Conservation (phyloP, 1,140 invertebrate genomes). For the Antheraea mylitta region DNA sequence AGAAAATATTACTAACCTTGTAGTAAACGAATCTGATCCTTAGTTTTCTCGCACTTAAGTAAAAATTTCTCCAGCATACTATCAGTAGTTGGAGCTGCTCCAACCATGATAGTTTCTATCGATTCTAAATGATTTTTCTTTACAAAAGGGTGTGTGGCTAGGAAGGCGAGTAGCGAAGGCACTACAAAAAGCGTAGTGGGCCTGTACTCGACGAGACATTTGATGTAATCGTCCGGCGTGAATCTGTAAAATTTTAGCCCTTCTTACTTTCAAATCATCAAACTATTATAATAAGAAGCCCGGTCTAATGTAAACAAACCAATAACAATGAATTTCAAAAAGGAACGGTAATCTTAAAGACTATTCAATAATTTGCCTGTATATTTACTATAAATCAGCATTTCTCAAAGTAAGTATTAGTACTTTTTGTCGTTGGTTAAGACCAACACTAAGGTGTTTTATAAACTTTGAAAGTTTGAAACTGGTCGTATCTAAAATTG, state of each 20-base stretch:
- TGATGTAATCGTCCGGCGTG: conserved; percentile 82
- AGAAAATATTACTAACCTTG: conserved; percentile 74
- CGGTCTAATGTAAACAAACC: no score
- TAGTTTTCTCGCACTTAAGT: conserved; percentile 77
- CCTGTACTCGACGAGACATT: conserved; percentile 80
- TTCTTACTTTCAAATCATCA: not conserved
- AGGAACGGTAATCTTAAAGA: no score
- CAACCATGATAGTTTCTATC: conserved; percentile 80
- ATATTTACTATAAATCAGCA: no score
- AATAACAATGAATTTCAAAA: no score
- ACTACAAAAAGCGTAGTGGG: conserved; percentile 83
- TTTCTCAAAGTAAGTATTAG: no score
- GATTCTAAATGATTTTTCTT: conserved; percentile 80
- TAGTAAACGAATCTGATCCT: conserved; percentile 73
- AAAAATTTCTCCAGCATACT: conserved; percentile 82
- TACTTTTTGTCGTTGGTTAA: no score
- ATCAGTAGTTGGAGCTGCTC: conserved; percentile 83
- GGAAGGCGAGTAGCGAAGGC: conserved; percentile 83
- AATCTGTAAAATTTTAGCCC: conserved; percentile 75
- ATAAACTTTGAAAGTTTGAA: no score
- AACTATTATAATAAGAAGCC: no score
- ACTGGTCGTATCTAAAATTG: no score
- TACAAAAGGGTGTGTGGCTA: conserved; percentile 82
- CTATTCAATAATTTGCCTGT: no score
- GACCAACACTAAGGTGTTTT: no score